Evolutionary conservation across 2,797 vertebrate genomes (phyloP).

Genomic region (Antennarius maculatus): DNA sequence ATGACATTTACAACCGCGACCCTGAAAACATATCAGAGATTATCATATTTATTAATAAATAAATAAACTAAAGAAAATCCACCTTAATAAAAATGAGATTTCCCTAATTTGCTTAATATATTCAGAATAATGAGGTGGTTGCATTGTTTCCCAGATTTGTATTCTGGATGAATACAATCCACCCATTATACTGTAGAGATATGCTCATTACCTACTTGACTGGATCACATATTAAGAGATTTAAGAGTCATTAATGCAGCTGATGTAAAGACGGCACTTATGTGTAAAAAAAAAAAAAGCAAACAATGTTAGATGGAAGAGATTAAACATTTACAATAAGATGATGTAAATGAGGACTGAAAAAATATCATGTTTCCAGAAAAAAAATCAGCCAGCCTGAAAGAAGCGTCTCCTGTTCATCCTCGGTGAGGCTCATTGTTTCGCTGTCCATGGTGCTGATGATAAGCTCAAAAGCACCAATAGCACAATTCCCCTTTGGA

Average conservation of each 20-base stretch:
- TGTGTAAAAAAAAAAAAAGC: too few species aligned
- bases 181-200: slow-evolving; percentile 56
- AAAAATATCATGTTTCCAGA: not conserved
- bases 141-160: slow-evolving; percentile 54
- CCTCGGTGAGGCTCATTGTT: not conserved
- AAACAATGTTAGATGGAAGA: slow-evolving; percentile 27
- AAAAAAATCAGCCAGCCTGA: slow-evolving; percentile 3
- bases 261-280: slow-evolving; percentile 18
- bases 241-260: slow-evolving; percentile 60
- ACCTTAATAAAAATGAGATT: slow-evolving; percentile 15
- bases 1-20: not conserved
- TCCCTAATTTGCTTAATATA: slow-evolving; percentile 50
- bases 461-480: not conserved
- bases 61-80: not conserved
- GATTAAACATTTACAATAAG: slow-evolving; percentile 10
- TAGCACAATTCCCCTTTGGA: not conserved
- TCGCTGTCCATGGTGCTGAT: slow-evolving; percentile 73
- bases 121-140: slow-evolving; percentile 31
- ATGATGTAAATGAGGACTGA: slow-evolving; percentile 1
- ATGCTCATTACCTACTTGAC: slow-evolving; percentile 69
- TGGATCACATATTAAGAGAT: slow-evolving; percentile 51
- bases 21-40: not conserved
- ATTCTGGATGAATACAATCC: slow-evolving; percentile 50
- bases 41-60: not conserved
- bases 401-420: not conserved